These are phyloP conservation scores for Micronycteris hirsuta DNA, from an alignment of 2,113 vertebrate species.

Conservation along the genomic window DNA sequence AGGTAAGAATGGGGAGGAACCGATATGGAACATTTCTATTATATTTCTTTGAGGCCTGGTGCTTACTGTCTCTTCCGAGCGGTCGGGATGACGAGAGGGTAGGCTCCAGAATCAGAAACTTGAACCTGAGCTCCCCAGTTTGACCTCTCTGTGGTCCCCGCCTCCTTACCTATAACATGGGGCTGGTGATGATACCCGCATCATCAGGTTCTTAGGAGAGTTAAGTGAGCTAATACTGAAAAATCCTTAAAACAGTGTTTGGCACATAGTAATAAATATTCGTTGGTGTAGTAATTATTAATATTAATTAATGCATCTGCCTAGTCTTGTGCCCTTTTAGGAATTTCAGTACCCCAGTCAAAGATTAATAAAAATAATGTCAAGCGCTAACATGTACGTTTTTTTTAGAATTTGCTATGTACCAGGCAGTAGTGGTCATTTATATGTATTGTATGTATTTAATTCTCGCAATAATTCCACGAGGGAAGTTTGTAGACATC, in stretches of 20 bases:
- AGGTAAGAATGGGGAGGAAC: neutral
- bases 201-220: neutral
- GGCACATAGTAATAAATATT: neutral
- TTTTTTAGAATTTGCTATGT: neutral
- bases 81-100: neutral
- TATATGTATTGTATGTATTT: neutral
- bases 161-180: neutral
- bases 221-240: neutral
- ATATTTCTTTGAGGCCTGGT: neutral
- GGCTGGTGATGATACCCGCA: neutral
- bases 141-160: neutral
- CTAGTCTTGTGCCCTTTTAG: neutral
- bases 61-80: neutral
- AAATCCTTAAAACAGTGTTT: neutral
- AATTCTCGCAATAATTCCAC: neutral
- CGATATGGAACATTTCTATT: neutral
- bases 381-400: neutral
- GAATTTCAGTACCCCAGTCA: neutral
- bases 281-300: neutral
- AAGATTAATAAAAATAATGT: neutral
- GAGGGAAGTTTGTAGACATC: neutral
- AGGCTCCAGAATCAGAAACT: neutral
- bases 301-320: neutral
- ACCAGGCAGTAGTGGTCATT: neutral
- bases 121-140: neutral